Evolutionary conservation across 2,113 vertebrate species (phyloP).

Genomic region (Phalacrocorax aristotelis): DNA sequence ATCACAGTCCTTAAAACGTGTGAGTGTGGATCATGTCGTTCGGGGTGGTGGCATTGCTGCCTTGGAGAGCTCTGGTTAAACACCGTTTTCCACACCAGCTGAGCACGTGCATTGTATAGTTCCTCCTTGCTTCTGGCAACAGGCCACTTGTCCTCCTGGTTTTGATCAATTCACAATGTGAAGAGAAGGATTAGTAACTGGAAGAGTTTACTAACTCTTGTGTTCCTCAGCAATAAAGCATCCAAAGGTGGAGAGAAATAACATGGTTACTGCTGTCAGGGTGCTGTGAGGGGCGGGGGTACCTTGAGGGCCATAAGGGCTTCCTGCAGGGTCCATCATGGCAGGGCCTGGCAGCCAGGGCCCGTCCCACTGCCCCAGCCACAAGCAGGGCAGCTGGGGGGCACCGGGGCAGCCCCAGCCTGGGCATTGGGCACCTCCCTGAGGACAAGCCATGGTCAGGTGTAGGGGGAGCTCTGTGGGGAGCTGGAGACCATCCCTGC

Average conservation of each 20-base stretch:
- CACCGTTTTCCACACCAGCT: accelerated
- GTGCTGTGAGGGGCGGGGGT: neutral
- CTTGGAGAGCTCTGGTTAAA: neutral
- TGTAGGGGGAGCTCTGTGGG: neutral
- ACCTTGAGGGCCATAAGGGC: neutral
- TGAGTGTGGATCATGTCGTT: accelerated
- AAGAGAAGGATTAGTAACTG: neutral
- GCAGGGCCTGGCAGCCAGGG: neutral
- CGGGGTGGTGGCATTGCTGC: neutral
- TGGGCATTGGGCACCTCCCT: neutral
- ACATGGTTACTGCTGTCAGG: too few species aligned
- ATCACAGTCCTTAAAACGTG: neutral
- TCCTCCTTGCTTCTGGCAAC: neutral
- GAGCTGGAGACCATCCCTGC: neutral
- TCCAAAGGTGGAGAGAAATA: neutral
- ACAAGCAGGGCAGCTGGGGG: neutral
- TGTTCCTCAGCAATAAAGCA: neutral
- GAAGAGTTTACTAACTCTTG: neutral
- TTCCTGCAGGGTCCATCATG: neutral
- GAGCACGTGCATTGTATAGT: accelerated
- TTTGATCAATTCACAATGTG: neutral
- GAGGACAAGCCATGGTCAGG: too few species aligned
- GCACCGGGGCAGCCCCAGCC: neutral
- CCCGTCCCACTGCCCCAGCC: neutral
- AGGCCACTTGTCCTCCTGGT: neutral